Evolutionary conservation across 2,797 vertebrate genomes (phyloP).

Genomic region (Gephyroberyx darwinii): DNA sequence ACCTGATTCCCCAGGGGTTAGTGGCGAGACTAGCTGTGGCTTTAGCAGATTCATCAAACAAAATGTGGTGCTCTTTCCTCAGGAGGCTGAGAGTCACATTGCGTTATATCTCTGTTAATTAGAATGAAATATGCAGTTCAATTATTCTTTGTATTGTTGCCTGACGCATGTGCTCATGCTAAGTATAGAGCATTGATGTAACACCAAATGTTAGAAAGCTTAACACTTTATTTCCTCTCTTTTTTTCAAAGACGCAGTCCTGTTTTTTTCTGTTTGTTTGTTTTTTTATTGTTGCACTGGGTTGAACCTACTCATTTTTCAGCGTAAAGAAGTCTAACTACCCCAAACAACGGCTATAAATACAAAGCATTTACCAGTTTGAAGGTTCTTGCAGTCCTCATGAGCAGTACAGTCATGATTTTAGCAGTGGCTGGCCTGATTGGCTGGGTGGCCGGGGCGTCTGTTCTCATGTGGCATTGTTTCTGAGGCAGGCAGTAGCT

Average conservation of each 20-base stretch:
- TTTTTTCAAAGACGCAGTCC: slow-evolving; percentile 46
- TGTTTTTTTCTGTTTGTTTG: slow-evolving; percentile 8
- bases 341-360: slow-evolving; percentile 40
- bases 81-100: slow-evolving; percentile 82
- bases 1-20: slow-evolving; percentile 84
- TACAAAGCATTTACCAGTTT: slow-evolving; percentile 40
- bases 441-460: slow-evolving; percentile 55
- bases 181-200: slow-evolving; percentile 79
- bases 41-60: slow-evolving; percentile 86
- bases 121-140: slow-evolving; percentile 86
- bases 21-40: slow-evolving; percentile 76
- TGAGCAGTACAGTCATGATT: slow-evolving; percentile 60
- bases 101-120: slow-evolving; percentile 87
- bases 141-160: slow-evolving; percentile 84
- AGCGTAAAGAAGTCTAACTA: slow-evolving; percentile 36
- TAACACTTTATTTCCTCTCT: slow-evolving; percentile 65
- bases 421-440: slow-evolving; percentile 45
- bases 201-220: slow-evolving; percentile 78
- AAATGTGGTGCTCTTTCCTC: slow-evolving; percentile 82
- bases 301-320: slow-evolving; percentile 42
- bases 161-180: slow-evolving; percentile 69
- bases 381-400: slow-evolving; percentile 45
- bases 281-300: not conserved
- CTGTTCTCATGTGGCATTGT: slow-evolving; percentile 73
- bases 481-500: slow-evolving; percentile 65